Evolutionary conservation across 1,140 invertebrate genomes (phyloP), one percentile per base, ranked within the genome.

Genomic region (Aphaenogaster rudis): DNA sequence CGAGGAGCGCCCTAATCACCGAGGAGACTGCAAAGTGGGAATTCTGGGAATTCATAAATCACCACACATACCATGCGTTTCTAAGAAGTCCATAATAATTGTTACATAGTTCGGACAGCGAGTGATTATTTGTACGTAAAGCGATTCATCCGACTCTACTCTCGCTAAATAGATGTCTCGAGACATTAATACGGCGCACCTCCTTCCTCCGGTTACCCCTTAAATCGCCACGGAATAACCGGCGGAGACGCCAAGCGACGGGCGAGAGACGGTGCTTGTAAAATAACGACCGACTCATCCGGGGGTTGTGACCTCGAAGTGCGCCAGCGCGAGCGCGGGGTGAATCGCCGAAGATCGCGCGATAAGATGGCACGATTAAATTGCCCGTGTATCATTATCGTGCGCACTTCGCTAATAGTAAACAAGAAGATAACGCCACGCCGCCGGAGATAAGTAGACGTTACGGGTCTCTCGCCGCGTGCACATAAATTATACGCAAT

Each of bases 401-500:
- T 79, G 82, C 74, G 82, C 82, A 79, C 82, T 77, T 86, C 15
- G 82, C 82, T 79, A 86, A 77, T 84, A 84, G 80, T 64, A 79
- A 77, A 86, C 74, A 63, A 52, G 74, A 64, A 78, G 82, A 76
- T 86, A 86, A 86, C 48, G 72, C 71, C 72, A 45, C 61, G 48
- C 61, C 61, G 57, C 77, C 36, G 72, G 39, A 79, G 74, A 79
- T 86, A 86, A 86, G 61, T 79, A 45, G 82, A 86, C 61, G 74
- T 86, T 86, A 79, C 63, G 50, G 50, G 61, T 78, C 59, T 64
- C 76, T 52, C 39, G 76, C 59, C 59, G 74, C 76, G 82, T 52
- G 74, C 74, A 86, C 82, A 86, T 86, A 86, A 86, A 86, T 86
- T 86, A 86, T 66, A 86, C 76, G 76, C 82, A 79, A 79, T 86